Evolutionary conservation across 2,797 vertebrate species (phyloP).

Genomic region (Aldrovandia affinis): DNA sequence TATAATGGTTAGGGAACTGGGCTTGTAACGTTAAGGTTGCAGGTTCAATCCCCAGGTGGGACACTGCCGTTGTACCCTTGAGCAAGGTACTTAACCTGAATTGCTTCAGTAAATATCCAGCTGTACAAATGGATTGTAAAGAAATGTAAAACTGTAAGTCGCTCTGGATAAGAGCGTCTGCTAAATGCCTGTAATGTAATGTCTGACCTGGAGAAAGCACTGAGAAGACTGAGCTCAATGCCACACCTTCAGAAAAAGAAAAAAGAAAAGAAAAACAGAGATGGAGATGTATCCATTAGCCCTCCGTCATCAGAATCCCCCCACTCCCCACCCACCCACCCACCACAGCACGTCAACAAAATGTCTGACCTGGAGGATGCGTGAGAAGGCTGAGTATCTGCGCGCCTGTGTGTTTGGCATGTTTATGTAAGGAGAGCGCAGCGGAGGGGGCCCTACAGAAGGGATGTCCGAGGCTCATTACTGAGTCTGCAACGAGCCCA

Average conservation of each 20-base stretch:
- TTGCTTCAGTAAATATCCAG: no score
- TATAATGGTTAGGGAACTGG: no score
- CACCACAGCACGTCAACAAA: not conserved
- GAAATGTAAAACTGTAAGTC: no score
- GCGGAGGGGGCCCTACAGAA: conserved; percentile 30
- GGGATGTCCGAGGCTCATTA: conserved; percentile 52
- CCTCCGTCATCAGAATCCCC: not conserved
- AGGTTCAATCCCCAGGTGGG: no score
- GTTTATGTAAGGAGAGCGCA: conserved; percentile 32
- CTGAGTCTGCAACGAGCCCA: conserved; percentile 1
- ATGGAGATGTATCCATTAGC: not conserved
- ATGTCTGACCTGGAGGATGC: not conserved
- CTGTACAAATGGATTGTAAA: no score
- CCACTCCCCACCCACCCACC: not conserved
- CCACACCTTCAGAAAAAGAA: not conserved
- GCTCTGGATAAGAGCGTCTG: no score
- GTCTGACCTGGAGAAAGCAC: no score
- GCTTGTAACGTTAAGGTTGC: no score
- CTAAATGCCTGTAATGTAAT: no score
- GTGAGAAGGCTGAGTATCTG: not conserved
- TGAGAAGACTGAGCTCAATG: no score
- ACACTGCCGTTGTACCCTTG: no score
- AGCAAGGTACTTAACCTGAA: no score
- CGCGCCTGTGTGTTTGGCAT: not conserved
- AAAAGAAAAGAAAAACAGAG: not conserved